Conservation (phyloP, 2,888 invertebrate species). For the Eustalomyia histrio region DNA sequence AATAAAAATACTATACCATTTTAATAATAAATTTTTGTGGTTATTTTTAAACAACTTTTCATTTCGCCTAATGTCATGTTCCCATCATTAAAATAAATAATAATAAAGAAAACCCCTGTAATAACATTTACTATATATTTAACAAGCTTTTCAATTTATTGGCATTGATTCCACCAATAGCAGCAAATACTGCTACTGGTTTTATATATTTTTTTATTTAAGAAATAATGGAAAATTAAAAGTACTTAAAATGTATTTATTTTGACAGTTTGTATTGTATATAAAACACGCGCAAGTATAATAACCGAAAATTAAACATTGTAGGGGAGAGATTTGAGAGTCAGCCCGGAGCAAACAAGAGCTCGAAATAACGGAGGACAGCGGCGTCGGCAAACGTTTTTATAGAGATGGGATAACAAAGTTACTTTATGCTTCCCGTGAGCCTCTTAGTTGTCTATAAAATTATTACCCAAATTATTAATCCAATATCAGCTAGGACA, state of each 20-base stretch:
- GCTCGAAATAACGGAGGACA: too few species aligned
- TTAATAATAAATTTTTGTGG: neutral
- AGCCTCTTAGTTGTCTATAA: too few species aligned
- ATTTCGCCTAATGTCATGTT: conserved; percentile 15
- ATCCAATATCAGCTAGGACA: too few species aligned
- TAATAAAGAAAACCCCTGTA: neutral
- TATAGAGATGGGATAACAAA: too few species aligned
- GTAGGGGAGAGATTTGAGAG: too few species aligned
- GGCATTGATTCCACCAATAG: conserved; percentile 33
- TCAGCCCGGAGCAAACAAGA: too few species aligned
- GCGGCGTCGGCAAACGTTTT: too few species aligned
- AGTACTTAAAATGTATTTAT: conserved; percentile 42
- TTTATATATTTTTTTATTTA: neutral
- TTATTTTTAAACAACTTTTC: neutral
- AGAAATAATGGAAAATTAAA: conserved; percentile 7
- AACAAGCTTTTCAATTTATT: conserved; percentile 21
- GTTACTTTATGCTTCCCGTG: too few species aligned
- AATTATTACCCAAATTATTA: too few species aligned
- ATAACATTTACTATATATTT: conserved; percentile 22
- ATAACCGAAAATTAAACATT: neutral
- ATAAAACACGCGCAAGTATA: conserved; percentile 13
- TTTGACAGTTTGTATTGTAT: conserved; percentile 28
- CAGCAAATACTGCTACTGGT: neutral
- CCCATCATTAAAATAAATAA: conserved; percentile 23
- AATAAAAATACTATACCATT: neutral